Base-by-base conservation (phyloP, 2,888 invertebrate species). In the Ferdinandea cuprea region DNA sequence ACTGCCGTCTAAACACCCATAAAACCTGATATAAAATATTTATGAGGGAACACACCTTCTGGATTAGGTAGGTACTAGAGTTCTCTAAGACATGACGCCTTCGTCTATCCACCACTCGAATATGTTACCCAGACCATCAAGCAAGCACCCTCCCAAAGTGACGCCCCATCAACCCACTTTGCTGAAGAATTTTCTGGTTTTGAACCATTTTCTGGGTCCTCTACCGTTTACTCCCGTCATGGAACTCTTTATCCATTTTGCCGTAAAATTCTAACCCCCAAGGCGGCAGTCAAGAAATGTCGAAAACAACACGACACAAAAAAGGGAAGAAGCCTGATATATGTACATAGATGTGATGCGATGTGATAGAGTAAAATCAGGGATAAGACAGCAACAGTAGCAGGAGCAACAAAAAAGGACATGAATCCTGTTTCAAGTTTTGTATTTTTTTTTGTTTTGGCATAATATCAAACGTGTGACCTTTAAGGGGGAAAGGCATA, bases 1-100 rank as follows among this genome's bases (percentile, higher is more conserved):
- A 76, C 74, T 76, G 66, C 68, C 74, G 46, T 63, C 77, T 77
- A 77, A 77, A 69, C 77, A 77, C 54, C 77, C 68, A 77, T 77
- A 77, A 77, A 77, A 69, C 69, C 61, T 69, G 77, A 63, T 77
- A 77, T 69, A 63, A 77, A 69, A 69, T 77, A 68, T 69, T 77
- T 77, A 77, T 77, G 63, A 77, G 77, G 35, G 69, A 69, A 54
- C 61, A 77, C 77, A 77, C 77, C 77, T 77, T 77, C 69, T 69
- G 69, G 69, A 77, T 77, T 69, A 77, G 61, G 68, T 69, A 77
- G 61, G 68, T 44, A 59, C 54, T 30, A 30, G 42, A 32, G 44
- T 40, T 13, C 7, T 40, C 7, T 32, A 54, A 28, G 30, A 59
- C 48, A 59, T 9, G 21, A 50, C 37, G 48, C 59, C 25, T 21